A percentile compares a stretch with the other conserved stretches of the same genome.
Evolutionary conservation across 2,797 vertebrate genomes (phyloP).

Genomic region (Eulemur coronatus): DNA sequence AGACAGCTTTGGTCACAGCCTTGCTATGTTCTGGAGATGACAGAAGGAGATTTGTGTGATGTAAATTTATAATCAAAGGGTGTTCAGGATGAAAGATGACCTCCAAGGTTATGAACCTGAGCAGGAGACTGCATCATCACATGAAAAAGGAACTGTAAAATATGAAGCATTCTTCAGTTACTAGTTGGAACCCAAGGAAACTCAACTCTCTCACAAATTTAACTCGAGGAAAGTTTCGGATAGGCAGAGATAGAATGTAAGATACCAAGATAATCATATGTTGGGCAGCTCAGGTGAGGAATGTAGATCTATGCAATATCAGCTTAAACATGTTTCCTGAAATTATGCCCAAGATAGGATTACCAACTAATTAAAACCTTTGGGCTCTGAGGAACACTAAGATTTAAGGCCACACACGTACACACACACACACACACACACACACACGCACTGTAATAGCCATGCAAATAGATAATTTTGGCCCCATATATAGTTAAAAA

Average conservation of each 20-base stretch:
- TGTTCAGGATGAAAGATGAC: conserved; percentile 87
- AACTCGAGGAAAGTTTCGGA: conserved; percentile 74
- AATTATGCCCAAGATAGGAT: background rate
- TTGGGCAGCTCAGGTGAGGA: background rate
- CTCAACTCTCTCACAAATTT: conserved; percentile 69
- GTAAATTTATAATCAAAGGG: conserved; percentile 88
- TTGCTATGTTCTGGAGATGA: conserved; percentile 85
- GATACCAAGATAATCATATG: conserved; percentile 18
- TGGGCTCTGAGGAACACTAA: background rate
- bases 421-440: too few relatives aligned
- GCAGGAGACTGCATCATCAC: conserved; percentile 77
- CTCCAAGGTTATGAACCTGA: conserved; percentile 84
- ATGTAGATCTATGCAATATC: background rate
- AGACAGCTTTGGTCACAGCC: conserved; percentile 87
- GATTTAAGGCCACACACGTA: background rate
- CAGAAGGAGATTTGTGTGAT: conserved; percentile 86
- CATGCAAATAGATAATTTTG: background rate
- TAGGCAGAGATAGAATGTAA: conserved; percentile 1
- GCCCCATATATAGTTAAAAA: background rate
- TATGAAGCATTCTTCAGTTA: conserved; percentile 80
- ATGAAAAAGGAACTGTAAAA: conserved; percentile 80
- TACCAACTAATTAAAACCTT: background rate
- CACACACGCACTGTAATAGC: background rate
- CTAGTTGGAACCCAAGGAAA: conserved; percentile 67
- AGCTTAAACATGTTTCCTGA: background rate